Evolutionary conservation across 2,888 invertebrate species (phyloP).

Genomic region (Reticulitermes lucifugus): DNA sequence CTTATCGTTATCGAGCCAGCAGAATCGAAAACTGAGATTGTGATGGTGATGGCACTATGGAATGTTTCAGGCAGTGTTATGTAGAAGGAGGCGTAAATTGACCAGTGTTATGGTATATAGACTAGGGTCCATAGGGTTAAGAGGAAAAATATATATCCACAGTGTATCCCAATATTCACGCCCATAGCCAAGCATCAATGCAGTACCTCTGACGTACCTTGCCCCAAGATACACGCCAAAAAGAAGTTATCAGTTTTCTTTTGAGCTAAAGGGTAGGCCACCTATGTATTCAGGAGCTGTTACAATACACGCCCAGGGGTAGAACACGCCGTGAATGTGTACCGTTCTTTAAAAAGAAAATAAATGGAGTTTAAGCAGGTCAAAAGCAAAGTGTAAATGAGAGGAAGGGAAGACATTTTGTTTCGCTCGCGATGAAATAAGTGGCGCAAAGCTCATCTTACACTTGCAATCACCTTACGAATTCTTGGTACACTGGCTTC

Average conservation of each 20-base stretch:
- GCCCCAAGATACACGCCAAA: background rate
- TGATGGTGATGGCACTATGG: slow-evolving; percentile 9
- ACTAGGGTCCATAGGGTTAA: background rate
- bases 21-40: slow-evolving; percentile 16
- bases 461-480: too few relatives aligned
- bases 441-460: too few relatives aligned
- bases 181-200: background rate
- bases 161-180: slow-evolving; percentile 6
- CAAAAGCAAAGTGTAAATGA: background rate
- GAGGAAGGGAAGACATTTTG: slow-evolving; percentile 22
- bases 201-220: background rate
- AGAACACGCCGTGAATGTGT: slow-evolving; percentile 14
- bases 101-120: background rate
- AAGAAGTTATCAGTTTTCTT: slow-evolving; percentile 36
- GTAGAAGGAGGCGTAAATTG: slow-evolving; percentile 25
- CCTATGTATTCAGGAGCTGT: slow-evolving; percentile 29
- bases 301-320: slow-evolving; percentile 22
- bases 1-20: slow-evolving; percentile 38
- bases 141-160: background rate
- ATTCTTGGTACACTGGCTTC: too few relatives aligned
- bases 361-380: slow-evolving; percentile 19
- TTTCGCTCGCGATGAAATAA: background rate
- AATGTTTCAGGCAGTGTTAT: background rate
- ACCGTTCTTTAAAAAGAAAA: background rate
- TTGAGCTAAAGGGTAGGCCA: background rate